phyloP scores from a whole-genome alignment of 2,797 vertebrate species.

The Oryzias sinensis region DNA sequence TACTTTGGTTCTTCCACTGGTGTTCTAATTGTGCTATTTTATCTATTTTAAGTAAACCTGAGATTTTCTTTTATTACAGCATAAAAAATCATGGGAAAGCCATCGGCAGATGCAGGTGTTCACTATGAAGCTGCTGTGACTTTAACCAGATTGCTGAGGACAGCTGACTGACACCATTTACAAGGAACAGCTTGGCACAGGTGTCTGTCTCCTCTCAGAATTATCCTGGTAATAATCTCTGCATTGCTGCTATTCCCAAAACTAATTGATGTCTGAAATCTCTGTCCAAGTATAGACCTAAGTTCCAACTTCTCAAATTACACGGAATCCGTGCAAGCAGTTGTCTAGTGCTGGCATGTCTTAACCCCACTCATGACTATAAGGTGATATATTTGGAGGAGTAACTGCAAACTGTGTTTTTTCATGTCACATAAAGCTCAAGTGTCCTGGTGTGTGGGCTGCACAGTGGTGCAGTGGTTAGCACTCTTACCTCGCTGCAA shows the following conservation, averaged over 20 bases:
- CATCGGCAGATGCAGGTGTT: conserved; percentile 4
- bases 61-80: neutral
- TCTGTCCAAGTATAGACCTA: conserved; percentile 64
- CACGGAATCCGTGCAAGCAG: conserved; percentile 53
- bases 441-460: too few relatives aligned
- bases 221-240: conserved; percentile 64
- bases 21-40: too few relatives aligned
- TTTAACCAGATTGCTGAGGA: conserved; percentile 39
- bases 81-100: neutral
- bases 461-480: too few relatives aligned
- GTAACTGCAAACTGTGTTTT: conserved; percentile 26
- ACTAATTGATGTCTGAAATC: conserved; percentile 75
- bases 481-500: too few relatives aligned
- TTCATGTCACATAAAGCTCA: conserved; percentile 12
- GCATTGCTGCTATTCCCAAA: conserved; percentile 69
- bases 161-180: conserved; percentile 51
- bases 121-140: conserved; percentile 21
- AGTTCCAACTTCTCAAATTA: conserved; percentile 50
- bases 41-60: too few relatives aligned
- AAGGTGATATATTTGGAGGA: conserved; percentile 22
- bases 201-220: conserved; percentile 65
- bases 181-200: conserved; percentile 58
- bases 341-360: conserved; percentile 38
- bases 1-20: too few relatives aligned
- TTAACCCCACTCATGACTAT: conserved; percentile 14